These are phyloP conservation scores for Nesidiocoris tenuis DNA, from an alignment of 2,888 invertebrate genomes.

Conservation along the genomic window DNA sequence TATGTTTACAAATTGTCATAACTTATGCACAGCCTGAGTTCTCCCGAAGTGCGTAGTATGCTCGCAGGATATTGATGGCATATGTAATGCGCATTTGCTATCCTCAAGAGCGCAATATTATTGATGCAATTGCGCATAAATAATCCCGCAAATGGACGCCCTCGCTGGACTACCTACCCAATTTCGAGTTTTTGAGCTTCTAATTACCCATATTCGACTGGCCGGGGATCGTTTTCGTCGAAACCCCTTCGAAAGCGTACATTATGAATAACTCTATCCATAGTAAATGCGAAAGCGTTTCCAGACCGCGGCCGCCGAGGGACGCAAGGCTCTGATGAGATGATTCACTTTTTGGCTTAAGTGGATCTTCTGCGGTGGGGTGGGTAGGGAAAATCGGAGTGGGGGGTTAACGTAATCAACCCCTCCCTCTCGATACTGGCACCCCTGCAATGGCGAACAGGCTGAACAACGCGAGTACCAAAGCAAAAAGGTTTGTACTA, in stretches of 20 bases:
- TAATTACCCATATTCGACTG: conserved; percentile 14
- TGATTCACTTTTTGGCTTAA: conserved; percentile 42
- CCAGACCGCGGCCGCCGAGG: neutral
- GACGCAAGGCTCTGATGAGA: conserved; percentile 26
- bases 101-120: neutral
- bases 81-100: too few relatives aligned
- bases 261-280: conserved; percentile 40
- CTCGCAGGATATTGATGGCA: too few relatives aligned
- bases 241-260: conserved; percentile 19
- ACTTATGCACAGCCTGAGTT: too few relatives aligned
- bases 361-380: conserved; percentile 37
- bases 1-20: too few relatives aligned
- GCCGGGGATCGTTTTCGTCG: neutral
- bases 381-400: neutral
- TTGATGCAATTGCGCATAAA: conserved; percentile 12
- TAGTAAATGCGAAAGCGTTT: conserved; percentile 23
- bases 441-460: neutral
- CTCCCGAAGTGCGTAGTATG: too few relatives aligned
- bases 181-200: conserved; percentile 11
- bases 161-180: neutral
- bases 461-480: neutral
- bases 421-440: neutral
- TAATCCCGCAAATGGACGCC: neutral
- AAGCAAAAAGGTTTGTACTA: too few relatives aligned
- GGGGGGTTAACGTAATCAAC: conserved; percentile 34